Evolutionary conservation across 2,797 vertebrate genomes (phyloP).

Genomic region (Siniperca scherzeri): DNA sequence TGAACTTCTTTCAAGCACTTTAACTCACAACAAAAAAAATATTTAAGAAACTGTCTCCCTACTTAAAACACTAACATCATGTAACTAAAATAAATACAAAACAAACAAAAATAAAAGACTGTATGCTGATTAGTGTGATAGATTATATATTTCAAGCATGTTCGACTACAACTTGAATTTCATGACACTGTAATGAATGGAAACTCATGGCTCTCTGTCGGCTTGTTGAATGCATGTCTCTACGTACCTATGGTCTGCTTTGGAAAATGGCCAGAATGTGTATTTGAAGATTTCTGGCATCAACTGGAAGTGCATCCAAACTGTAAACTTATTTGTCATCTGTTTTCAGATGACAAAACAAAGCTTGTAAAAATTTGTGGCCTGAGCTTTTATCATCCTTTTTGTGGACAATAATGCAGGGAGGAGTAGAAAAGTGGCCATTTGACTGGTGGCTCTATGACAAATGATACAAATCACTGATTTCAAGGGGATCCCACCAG

Average conservation of each 20-base stretch:
- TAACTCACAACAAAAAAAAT: neutral
- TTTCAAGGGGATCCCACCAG: neutral
- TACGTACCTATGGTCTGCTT: neutral
- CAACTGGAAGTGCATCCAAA: constrained; percentile 10
- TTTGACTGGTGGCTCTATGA: constrained; percentile 2
- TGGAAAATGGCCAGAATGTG: constrained; percentile 1
- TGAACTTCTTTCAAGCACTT: neutral
- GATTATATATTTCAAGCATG: neutral
- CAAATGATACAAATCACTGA: constrained; percentile 30
- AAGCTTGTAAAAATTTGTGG: constrained; percentile 17
- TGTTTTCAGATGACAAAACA: constrained; percentile 12
- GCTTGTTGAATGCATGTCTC: neutral
- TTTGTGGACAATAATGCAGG: neutral
- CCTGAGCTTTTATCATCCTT: constrained; percentile 9
- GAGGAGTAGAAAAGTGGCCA: neutral
- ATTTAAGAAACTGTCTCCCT: neutral
- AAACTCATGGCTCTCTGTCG: neutral
- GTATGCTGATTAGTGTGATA: neutral
- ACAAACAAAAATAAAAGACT: neutral
- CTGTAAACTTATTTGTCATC: neutral
- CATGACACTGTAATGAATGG: neutral
- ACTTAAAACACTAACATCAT: neutral
- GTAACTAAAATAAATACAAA: neutral
- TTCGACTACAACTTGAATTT: neutral
- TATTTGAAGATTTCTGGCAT: neutral